phyloP scores from a whole-genome alignment of 2,797 vertebrate species.

The Epinephelus malabaricus region DNA sequence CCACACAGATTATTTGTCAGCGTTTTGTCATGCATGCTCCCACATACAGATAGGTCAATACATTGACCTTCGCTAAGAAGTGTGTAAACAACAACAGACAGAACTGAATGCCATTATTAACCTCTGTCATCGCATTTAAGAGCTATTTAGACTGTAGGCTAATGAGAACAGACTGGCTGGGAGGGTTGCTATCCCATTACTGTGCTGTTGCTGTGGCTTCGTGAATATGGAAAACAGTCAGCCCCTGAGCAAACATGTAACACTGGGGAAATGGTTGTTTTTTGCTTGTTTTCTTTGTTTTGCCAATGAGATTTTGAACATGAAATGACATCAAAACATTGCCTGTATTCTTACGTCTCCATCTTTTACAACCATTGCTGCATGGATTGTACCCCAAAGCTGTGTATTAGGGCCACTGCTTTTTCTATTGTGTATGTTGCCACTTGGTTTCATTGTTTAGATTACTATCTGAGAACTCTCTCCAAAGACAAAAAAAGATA shows the following conservation, averaged over 20 bases:
- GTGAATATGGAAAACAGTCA: background rate
- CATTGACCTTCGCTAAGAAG: constrained; percentile 89
- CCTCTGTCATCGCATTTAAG: constrained; percentile 58
- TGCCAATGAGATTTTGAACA: background rate
- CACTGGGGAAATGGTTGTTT: background rate
- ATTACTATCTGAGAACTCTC: background rate
- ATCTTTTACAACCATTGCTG: background rate
- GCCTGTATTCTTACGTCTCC: background rate
- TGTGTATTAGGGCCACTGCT: background rate
- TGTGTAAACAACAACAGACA: constrained; percentile 85
- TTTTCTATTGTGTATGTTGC: background rate
- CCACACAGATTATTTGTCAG: constrained; percentile 91
- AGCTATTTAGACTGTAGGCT: constrained; percentile 60
- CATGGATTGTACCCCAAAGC: background rate
- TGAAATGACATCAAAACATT: background rate
- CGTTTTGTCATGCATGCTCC: constrained; percentile 76
- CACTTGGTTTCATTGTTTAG: background rate
- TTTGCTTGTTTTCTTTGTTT: background rate
- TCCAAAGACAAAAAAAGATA: background rate
- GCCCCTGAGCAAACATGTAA: background rate
- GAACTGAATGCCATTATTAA: constrained; percentile 64
- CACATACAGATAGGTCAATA: constrained; percentile 89
- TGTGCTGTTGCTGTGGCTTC: background rate
- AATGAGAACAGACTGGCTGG: constrained; percentile 32
- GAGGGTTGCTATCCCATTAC: constrained; percentile 14